Base-by-base conservation (phyloP, 2,888 invertebrate species). In the Gastrophysa polygoni region DNA sequence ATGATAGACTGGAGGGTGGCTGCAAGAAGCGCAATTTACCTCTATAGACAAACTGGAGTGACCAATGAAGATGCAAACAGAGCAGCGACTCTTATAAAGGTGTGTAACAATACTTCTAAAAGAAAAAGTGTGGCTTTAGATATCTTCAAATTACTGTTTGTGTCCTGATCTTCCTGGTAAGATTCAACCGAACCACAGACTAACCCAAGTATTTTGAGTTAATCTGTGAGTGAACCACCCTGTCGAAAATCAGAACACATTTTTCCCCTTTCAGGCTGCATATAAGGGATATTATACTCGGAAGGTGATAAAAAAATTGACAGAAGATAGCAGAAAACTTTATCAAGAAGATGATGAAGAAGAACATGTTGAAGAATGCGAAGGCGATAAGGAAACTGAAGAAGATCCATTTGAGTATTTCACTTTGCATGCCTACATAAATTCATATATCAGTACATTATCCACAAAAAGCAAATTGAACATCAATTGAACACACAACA, bases 231-330 rank as follows among this genome's bases (percentile, higher is more conserved):
- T 29, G 24, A 24, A 24, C 7, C 24, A 24, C 24, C 11, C 46
- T 16, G 7, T 24, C 24, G 7, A 24, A 7, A 7, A 24, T 24
- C 3, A 24, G 24, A 3, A 24, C 7, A 7, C 7, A 3, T 46
- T 17, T 46, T 3, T 16, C 46, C 11, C 48, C 50, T 63, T 69
- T 49, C 65, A 77, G 75, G 75, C 80, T 21, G 81, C 82, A 10
- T 82, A 82, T 57, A 80, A 79, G 71, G 81, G 81, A 0, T 82
- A 82, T 55, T 82, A 81, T 59, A 80, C 81, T 0, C 69, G 81
- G 29, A 72, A 74, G 32, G 57, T 77, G 5, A 74, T 79, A 68
- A 73, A 70, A 51, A 61, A 71, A 56, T 56, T 78, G n/a, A 50
- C 68, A n/a, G 66, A 66, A n/a, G 57, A 66, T 21, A 61, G 48